phyloP scores from a whole-genome alignment of 2,888 invertebrate genomes.

The Chirona hameri region DNA sequence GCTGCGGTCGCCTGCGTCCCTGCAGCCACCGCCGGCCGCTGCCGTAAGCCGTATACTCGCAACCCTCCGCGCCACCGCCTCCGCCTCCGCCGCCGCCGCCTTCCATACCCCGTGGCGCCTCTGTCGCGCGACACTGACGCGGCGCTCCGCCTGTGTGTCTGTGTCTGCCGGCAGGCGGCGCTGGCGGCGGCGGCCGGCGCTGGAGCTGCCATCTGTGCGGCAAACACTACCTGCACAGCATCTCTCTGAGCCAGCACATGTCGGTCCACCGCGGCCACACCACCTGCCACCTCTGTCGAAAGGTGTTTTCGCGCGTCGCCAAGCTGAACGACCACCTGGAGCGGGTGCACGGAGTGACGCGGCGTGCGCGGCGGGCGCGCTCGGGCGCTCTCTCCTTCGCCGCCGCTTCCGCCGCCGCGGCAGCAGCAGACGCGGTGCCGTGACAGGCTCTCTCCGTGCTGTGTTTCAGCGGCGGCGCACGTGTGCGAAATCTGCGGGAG shows the following conservation, averaged over 20 bases:
- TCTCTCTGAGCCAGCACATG: slow-evolving; percentile 25
- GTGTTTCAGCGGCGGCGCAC: neutral
- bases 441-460: neutral
- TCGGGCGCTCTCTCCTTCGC: neutral
- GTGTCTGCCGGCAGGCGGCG: slow-evolving; percentile 12
- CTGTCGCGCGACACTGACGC: neutral
- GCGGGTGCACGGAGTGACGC: neutral
- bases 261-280: slow-evolving; percentile 5
- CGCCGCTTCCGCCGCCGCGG: too few relatives aligned
- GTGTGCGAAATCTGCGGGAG: neutral
- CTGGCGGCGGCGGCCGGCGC: slow-evolving; percentile 2
- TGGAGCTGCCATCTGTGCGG: neutral
- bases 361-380: neutral
- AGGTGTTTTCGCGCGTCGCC: slow-evolving; percentile 1
- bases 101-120: too few relatives aligned
- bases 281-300: neutral
- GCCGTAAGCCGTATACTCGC: too few relatives aligned
- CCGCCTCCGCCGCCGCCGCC: neutral
- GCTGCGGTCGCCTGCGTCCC: too few relatives aligned
- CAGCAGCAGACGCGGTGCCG: neutral
- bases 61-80: neutral
- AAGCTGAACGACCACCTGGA: slow-evolving; percentile 10
- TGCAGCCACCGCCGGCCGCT: too few relatives aligned
- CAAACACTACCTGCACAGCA: neutral
- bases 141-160: neutral